Base-by-base conservation (phyloP, 2,113 vertebrate species). In the Pachypanchax playfairii region DNA sequence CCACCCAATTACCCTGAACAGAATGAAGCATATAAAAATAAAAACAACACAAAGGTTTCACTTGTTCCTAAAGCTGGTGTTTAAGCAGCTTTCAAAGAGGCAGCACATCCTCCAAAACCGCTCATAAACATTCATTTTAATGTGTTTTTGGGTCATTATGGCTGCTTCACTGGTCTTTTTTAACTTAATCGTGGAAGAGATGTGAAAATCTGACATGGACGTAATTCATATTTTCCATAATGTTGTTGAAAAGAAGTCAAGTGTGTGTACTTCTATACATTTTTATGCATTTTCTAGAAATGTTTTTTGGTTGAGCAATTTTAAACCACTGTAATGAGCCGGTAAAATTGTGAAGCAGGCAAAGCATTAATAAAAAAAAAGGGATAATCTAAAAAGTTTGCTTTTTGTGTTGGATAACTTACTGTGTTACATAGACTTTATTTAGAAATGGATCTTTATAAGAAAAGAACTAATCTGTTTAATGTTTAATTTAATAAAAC, bases 131-230 rank as follows among this genome's bases (percentile, higher is more conserved):
- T 22, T 36, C 0, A 49, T 43, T 60, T 62, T 25, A 15, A 35
- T 33, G 25, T 1, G 2, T 52, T 20, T 54, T 73, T 55, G 44
- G 50, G 58, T 28, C 26, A 39, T 14, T 44, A 15, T 1, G 24
- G 29, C 29, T 46, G 24, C 58, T 77, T 60, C 17, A 20, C 28
- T 52, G 22, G 0, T 52, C 57, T 68, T 52, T 53, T 0, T n/a
- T n/a, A 41, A 57, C 49, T 53, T 31, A 50, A 49, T 65, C 48
- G 44, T 33, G 35, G 5, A 49, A 15, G 49, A 47, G 55, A 29
- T 55, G 25, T 50, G 18, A 26, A 63, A 48, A 52, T 43, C 5
- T 26, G 35, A 69, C 15, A 44, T 46, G 25, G 21, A 63, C 58
- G 42, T 39, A 17, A 55, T 49, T 35, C 33, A 56, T 47, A 10